Base-by-base conservation (phyloP, 2,888 invertebrate species). In the Brenthis ino region DNA sequence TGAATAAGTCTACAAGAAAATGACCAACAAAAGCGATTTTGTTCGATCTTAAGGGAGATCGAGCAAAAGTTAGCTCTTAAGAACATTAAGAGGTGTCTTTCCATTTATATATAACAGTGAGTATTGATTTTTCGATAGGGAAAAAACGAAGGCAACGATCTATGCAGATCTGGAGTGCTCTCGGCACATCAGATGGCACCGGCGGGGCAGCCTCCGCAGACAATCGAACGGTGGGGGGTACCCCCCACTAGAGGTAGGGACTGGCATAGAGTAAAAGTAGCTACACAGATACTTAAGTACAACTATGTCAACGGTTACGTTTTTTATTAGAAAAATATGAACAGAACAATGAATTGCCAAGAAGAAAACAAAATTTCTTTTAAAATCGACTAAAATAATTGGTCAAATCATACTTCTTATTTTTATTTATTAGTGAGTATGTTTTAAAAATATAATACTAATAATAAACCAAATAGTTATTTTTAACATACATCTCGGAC, bases 141-240 rank as follows among this genome's bases (percentile, higher is more conserved):
- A 92, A 93, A 92, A 93, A 93, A 92, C 87, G 91, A 91, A 91
- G 92, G 88, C 92, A 91, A 91, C 93, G 92, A 90, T 92, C 92
- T 92, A 93, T 93, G 93, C 93, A 93, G 93, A 93, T 93, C 93
- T 93, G 91, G 89, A 92, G 93, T 91, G 91, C 91, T 92, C 92
- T 92, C 92, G 89, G 91, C 91, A 93, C 92, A 91, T 92, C 92
- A 92, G 93, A 92, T 93, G 92, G 92, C 93, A 93, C 93, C 91
- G 91, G 87, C 90, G 91, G 87, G 91, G 87, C 88, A 89, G 89
- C 90, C 91, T 91, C 89, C 91, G 91, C 92, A 93, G 93, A 93
- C 93, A 93, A 93, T 93, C 93, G 93, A 92, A 93, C 88, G 86
- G 85, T 82, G 86, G 89, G 88, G 86, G 86, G 79, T 64, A 73